Base-by-base conservation (phyloP, 2,797 vertebrate genomes). In the Pangasius krempfi region DNA sequence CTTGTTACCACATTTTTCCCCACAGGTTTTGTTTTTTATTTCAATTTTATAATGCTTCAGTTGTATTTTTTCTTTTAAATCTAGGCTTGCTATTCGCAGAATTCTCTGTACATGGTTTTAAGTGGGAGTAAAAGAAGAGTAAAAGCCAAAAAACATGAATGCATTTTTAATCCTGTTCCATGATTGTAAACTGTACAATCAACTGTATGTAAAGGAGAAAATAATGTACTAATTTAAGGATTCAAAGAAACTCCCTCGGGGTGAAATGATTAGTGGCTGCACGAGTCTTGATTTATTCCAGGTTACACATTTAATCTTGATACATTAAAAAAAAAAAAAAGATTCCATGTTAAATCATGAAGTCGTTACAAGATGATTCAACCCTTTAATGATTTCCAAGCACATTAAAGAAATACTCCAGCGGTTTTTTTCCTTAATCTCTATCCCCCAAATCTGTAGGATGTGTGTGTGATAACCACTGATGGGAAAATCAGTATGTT, bases 201-300 rank as follows among this genome's bases (percentile, higher is more conserved):
- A 95, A 94, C 94, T 96, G 92, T 97, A 97, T 96, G 96, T 97
- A 96, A 94, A 96, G 96, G 95, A 96, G 96, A 95, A 92, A 96
- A 96, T 91, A 94, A 95, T 97, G 96, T 97, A 96, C 96, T 91
- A 96, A 97, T 97, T 97, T 97, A 97, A 97, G 97, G 96, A 97
- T 96, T 96, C 95, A 96, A 89, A 89, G 70, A 92, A 90, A 88
- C 64, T 87, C 86, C 37, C 72, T 85, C 56, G 37, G 76, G 62
- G 33, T 83, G 30, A 92, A 86, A 78, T 37, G 25, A 44, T 40
- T 40, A 50, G 13, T 44, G 56, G 44, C 8, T 37, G 87, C 82
- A 64, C 22, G 79, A 10, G 83, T 83, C 75, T 70, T 90, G 12
- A 84, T 88, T 88, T 60, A 8, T 7, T 82, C 58, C 56, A 50